Evolutionary conservation across 2,113 vertebrate species (phyloP), one percentile per base, ranked within the genome.

Genomic region (Athene noctua): DNA sequence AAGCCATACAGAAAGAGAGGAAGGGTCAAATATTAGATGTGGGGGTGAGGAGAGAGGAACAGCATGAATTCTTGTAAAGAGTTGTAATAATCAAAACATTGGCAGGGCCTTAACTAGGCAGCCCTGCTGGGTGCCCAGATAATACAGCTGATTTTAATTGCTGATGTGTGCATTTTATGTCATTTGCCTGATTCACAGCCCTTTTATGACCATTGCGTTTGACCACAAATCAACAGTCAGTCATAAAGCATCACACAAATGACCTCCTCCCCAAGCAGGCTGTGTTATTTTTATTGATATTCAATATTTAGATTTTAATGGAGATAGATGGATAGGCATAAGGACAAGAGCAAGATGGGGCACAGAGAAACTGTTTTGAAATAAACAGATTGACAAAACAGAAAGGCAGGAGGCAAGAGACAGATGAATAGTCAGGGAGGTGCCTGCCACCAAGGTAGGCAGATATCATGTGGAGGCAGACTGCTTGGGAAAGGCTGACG

Each of bases 261-360:
- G 5, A 70, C 88, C 85, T 90, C 52, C 57, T 68, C 81, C 86
- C 65, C 23, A 74, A 96, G 80, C 38, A 72, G 70, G 75, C 78
- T 47, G 92, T 89, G 72, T 92, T 85, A 36, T 95, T 95, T 94
- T 89, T 88, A 96, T 77, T 89, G 89, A 81, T 87, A 89, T 92
- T 94, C 86, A 83, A 78, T 96, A 94, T 86, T 96, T 94, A 96
- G 77, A 90, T 96, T 90, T 95, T 96, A 96, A 96, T 95, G 79
- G 93, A 93, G 87, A 92, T 54, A 19, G 83, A 79, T 71, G 78
- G 66, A 21, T 29, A 63, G 49, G 46, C 46, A 13, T 44, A 47
- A n/a, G 78, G 63, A 72, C 44, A 16, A 66, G 49, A 77, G 91
- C 32, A 49, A 83, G 80, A 29, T 3, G 20, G 86, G 87, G 82